Base-by-base conservation (phyloP, 2,113 vertebrate genomes). In the Bungarus multicinctus region DNA sequence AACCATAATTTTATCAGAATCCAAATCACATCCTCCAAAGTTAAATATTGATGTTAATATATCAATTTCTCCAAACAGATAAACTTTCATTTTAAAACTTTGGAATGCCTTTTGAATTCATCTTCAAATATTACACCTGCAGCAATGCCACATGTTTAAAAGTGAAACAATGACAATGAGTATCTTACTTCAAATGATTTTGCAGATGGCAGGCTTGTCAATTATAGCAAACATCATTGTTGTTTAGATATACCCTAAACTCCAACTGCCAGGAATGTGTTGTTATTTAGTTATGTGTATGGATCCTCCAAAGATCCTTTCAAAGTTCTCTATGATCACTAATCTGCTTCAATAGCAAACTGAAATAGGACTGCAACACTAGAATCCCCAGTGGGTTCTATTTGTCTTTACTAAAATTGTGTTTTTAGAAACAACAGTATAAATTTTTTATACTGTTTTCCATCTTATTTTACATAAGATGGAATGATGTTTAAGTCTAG, bases 381-480 rank as follows among this genome's bases (percentile, higher is more conserved):
- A 43, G 74, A 43, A 20, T 18, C 74, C 18, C 34, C 34, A 43
- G 18, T 81, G 34, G 74, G 18, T 81, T 81, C 18, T 22, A 43
- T 81, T 81, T 3, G 1, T 2, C 3, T 60, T 22, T 95, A 93
- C 87, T 25, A 74, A 50, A 14, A 94, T 94, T 88, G 90, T 23
- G 54, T 94, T 91, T 50, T 96, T 10, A 94, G 94, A 93, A 88
- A 91, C 93, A 92, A 0, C 0, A 58, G 57, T 94, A 47, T 45
- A n/a, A 5, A 14, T 81, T 86, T 4, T 9, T 50, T 10, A 50
- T 50, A 50, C 47, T 50, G 47, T 50, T 50, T 50, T 50, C 47
- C 47, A 50, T 50, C 47, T 50, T 50, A 14, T 81, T 86, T 5
- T 9, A 25, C 3, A 14, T 93, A 87, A 5, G 50, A 0, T 52